These are phyloP conservation scores for Dicranocentrus wangi DNA, from an alignment of 2,888 invertebrate species.

Conservation along the genomic window DNA sequence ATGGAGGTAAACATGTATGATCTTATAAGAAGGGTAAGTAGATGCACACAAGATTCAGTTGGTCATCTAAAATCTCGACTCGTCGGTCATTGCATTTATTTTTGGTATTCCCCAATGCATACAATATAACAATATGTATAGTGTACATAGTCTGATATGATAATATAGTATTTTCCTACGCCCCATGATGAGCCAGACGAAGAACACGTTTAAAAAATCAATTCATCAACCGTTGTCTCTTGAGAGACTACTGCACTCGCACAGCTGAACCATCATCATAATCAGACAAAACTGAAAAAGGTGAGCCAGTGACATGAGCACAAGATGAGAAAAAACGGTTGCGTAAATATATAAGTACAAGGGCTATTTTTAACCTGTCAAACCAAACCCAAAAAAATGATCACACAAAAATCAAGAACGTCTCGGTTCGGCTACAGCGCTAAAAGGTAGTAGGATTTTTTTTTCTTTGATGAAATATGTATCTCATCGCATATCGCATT, in stretches of 20 bases:
- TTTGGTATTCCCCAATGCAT: background rate
- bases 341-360: slow-evolving; percentile 13
- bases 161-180: background rate
- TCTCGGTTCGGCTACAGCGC: background rate
- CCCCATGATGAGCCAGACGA: slow-evolving; percentile 4
- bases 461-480: slow-evolving; percentile 10
- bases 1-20: too few species aligned
- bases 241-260: background rate
- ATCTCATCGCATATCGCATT: background rate
- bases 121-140: too few species aligned
- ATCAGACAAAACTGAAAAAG: slow-evolving; percentile 42
- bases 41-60: too few species aligned
- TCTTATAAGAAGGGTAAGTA: too few species aligned
- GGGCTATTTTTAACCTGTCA: slow-evolving; percentile 52
- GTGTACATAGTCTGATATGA: background rate
- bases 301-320: slow-evolving; percentile 43
- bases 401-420: slow-evolving; percentile 3
- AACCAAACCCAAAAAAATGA: slow-evolving; percentile 42
- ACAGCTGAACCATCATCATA: background rate
- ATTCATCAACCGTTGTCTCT: slow-evolving; percentile 35
- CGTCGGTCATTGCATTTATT: slow-evolving; percentile 4
- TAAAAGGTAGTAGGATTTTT: slow-evolving; percentile 1
- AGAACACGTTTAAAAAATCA: slow-evolving; percentile 23
- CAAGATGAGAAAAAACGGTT: background rate
- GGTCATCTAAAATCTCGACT: too few species aligned